Base-by-base conservation (phyloP, 2,888 invertebrate genomes). In the Steromphala cineraria region DNA sequence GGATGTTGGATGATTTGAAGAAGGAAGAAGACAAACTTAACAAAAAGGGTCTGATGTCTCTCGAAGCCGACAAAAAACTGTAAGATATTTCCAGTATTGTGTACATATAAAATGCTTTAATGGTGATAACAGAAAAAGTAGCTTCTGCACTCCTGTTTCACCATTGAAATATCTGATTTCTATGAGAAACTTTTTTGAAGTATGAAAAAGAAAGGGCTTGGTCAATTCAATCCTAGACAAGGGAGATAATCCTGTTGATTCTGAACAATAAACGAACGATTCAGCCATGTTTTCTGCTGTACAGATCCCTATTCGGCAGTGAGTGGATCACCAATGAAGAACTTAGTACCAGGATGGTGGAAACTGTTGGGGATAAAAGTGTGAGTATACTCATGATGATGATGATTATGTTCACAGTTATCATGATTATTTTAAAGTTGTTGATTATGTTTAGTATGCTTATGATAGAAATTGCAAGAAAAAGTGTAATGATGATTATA, bases 21-120 rank as follows among this genome's bases (percentile, higher is more conserved):
- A 95, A 94, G 79, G 95, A 95, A 90, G 96, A 97, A 93, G 97
- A 97, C 90, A 94, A 94, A 85, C 95, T 96, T 94, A 94, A 95
- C 52, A 94, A 94, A 56, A 95, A 95, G 90, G 95, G 96, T 84
- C 94, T 46, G 24, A 28, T 80, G 52, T 76, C 77, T 40, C 80
- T 80, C 3, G 78, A 79, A 19, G 80, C 77, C 74, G 74, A 78
- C 93, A 83, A 88, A 53, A 83, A 84, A 89, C 84, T 96, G 94
- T 96, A 94, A 92, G 95, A 7, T 36, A 17, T 28, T 28, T 19
- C 5, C 53, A 56, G 5, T 36, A 36, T 19, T n/a, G 4, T 75
- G 31, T 19, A 56, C 28, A 56, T 3, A 52, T 8, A 75, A 21
- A 19, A 28, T 75, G 17, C 4, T n/a, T 28, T 7, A n/a, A n/a